These are phyloP conservation scores for Sarcophaga rosellei DNA, from an alignment of 2,888 invertebrate genomes.

Conservation along the genomic window DNA sequence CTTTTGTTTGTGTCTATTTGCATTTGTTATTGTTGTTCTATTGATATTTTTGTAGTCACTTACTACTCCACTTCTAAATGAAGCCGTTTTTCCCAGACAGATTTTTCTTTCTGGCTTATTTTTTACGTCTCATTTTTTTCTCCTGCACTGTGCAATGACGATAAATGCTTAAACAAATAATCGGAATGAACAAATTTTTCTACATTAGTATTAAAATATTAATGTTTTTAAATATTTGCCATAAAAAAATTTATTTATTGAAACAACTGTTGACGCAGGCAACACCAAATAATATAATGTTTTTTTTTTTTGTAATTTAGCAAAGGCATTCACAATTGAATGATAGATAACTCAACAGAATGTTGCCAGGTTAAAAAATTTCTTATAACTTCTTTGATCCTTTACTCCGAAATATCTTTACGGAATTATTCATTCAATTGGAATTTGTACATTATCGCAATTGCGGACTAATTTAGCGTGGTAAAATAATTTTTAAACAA, in stretches of 20 bases:
- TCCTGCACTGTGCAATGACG: too few relatives aligned
- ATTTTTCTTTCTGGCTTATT: neutral
- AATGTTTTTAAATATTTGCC: conserved; percentile 5
- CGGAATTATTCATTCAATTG: too few relatives aligned
- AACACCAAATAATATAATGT: conserved; percentile 9
- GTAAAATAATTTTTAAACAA: too few relatives aligned
- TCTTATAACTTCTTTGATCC: too few relatives aligned
- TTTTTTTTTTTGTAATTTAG: too few relatives aligned
- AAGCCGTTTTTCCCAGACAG: conserved; percentile 7
- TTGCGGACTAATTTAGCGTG: too few relatives aligned
- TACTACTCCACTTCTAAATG: neutral
- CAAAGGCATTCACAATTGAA: too few relatives aligned
- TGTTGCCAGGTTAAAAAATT: too few relatives aligned
- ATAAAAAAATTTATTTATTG: neutral
- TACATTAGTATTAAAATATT: neutral
- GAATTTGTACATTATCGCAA: too few relatives aligned
- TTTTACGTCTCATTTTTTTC: conserved; percentile 33
- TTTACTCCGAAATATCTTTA: too few relatives aligned
- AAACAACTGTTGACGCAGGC: conserved; percentile 68
- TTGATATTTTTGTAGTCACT: neutral
- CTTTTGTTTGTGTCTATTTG: neutral
- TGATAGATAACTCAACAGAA: too few relatives aligned
- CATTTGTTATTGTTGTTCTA: neutral
- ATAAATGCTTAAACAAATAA: too few relatives aligned
- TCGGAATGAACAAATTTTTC: neutral